Conservation (phyloP, 2,888 invertebrate genomes). For the Caenorhabditis sp. region DNA sequence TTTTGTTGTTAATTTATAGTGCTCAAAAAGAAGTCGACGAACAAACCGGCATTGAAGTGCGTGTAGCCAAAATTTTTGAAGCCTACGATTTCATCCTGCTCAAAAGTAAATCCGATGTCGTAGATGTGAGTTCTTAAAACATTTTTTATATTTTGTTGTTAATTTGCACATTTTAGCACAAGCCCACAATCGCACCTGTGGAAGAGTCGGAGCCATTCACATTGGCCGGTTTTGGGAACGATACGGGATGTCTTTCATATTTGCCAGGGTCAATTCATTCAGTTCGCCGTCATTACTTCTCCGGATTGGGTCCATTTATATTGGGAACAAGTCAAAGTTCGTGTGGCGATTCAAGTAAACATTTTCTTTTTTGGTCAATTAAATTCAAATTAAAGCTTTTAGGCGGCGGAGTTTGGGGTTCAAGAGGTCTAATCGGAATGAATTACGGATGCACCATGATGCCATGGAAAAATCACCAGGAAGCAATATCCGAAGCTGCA, state of each 20-base stretch:
- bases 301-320: conserved; percentile 59
- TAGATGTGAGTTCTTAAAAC: conserved; percentile 57
- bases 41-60: conserved; percentile 38
- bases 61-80: conserved; percentile 55
- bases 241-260: conserved; percentile 38
- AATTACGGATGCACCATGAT: conserved; percentile 58
- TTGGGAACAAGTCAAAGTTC: conserved; percentile 57
- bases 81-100: conserved; percentile 48
- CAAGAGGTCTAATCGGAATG: conserved; percentile 58
- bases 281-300: conserved; percentile 44
- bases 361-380: conserved; percentile 58
- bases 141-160: conserved; percentile 59
- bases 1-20: conserved; percentile 49
- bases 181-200: conserved; percentile 39
- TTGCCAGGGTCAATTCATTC: conserved; percentile 55
- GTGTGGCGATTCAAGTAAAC: conserved; percentile 61
- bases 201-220: conserved; percentile 57
- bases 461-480: conserved; percentile 49
- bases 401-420: conserved; percentile 59
- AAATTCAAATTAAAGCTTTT: conserved; percentile 59
- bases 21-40: conserved; percentile 45
- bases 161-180: conserved; percentile 54
- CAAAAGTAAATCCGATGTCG: conserved; percentile 57
- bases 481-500: conserved; percentile 60
- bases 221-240: conserved; percentile 58